phyloP scores from a whole-genome alignment of 1,140 invertebrate species.

The Sogatella furcifera region DNA sequence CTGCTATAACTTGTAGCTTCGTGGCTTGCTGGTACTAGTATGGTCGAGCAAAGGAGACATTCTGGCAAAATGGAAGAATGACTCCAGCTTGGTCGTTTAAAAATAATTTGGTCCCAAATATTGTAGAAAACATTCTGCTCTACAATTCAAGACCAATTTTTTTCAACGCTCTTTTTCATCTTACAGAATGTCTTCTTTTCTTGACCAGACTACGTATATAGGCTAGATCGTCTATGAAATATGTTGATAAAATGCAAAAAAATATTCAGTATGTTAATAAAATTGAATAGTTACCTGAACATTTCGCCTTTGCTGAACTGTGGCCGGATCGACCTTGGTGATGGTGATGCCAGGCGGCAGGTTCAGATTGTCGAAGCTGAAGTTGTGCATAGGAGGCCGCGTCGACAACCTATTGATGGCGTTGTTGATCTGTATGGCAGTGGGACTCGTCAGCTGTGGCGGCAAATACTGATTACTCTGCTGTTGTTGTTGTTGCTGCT shows the following conservation, averaged over 20 bases:
- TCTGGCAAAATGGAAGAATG: too few species aligned
- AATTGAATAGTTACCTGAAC: constrained; percentile 8
- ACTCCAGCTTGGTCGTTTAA: too few species aligned
- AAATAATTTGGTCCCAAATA: too few species aligned
- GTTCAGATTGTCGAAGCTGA: constrained; percentile 50
- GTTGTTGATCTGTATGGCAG: constrained; percentile 28
- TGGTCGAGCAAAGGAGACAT: too few species aligned
- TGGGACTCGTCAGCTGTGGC: constrained; percentile 22
- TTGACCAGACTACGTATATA: too few species aligned
- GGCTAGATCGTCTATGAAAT: too few species aligned
- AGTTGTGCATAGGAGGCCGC: constrained; percentile 13
- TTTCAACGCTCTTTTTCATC: too few species aligned
- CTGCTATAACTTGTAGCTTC: too few species aligned
- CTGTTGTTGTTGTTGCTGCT: neutral
- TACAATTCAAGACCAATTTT: too few species aligned
- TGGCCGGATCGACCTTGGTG: constrained; percentile 58
- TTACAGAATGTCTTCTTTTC: too few species aligned
- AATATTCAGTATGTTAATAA: neutral
- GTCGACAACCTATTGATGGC: constrained; percentile 24
- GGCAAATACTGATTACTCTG: constrained; percentile 20
- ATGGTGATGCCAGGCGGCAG: constrained; percentile 73
- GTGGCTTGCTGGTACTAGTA: too few species aligned
- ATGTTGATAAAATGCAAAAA: neutral
- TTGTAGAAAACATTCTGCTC: too few species aligned
- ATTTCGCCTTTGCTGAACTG: constrained; percentile 29